phyloP scores from a whole-genome alignment of 2,797 vertebrate species.

The Chaetophractus vellerosus region DNA sequence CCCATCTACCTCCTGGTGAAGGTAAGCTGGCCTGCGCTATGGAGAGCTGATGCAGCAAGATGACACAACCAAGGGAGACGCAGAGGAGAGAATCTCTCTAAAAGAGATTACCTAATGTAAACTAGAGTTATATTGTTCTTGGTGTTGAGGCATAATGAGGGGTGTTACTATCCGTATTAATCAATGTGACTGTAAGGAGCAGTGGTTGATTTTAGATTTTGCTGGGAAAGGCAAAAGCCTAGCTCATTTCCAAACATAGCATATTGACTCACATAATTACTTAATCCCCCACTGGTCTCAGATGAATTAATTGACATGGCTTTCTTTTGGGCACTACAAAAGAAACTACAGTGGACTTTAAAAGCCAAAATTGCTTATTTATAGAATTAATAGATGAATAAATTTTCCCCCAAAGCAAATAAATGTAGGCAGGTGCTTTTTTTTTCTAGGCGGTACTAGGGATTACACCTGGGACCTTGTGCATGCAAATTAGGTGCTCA shows the following conservation, averaged over 20 bases:
- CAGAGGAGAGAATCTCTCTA: background rate
- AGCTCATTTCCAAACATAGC: background rate
- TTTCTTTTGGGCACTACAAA: conserved; percentile 37
- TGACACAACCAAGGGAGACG: too few relatives aligned
- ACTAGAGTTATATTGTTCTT: conserved; percentile 3
- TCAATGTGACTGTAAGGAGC: background rate
- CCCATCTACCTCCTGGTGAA: background rate
- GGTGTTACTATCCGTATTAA: background rate
- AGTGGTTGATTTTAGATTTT: conserved; percentile 40
- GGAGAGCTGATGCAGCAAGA: too few relatives aligned
- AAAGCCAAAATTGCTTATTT: background rate
- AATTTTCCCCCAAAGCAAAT: background rate
- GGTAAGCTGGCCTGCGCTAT: too few relatives aligned
- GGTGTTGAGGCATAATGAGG: background rate
- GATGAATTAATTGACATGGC: background rate
- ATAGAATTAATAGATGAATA: conserved; percentile 7
- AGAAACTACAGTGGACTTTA: conserved; percentile 41
- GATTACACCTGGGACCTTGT: too few relatives aligned
- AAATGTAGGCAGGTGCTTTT: conserved; percentile 1
- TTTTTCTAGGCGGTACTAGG: too few relatives aligned
- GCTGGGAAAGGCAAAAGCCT: conserved; percentile 31
- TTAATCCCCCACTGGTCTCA: conserved; percentile 8
- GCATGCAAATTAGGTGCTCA: too few relatives aligned
- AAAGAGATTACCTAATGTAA: background rate
- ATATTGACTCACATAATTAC: conserved; percentile 17